Percentiles rank a stretch among this genome's conserved stretches.
These are phyloP conservation scores for Paratrypauchen microcephalus DNA, from an alignment of 2,797 vertebrate genomes.

Conservation along the genomic window DNA sequence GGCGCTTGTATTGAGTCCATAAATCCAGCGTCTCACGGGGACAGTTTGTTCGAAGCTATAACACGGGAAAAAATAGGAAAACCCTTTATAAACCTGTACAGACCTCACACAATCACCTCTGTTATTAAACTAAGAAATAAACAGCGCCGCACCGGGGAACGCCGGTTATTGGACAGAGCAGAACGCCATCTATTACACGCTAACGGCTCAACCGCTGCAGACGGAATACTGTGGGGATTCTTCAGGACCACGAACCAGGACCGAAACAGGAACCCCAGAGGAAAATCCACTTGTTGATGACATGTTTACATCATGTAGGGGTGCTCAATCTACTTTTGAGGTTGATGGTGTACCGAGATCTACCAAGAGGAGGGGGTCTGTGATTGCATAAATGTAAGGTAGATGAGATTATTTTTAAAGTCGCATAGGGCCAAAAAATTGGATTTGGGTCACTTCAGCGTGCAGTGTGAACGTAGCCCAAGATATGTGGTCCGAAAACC, in stretches of 20 bases:
- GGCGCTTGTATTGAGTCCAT: conserved; percentile 59
- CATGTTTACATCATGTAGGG: too few species aligned
- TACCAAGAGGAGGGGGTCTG: too few species aligned
- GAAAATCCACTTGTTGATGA: not conserved
- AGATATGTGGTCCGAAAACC: too few species aligned
- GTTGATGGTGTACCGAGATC: too few species aligned
- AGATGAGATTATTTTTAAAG: too few species aligned
- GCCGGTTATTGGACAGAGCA: not conserved
- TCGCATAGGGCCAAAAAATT: too few species aligned
- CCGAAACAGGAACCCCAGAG: not conserved
- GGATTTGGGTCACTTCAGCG: too few species aligned
- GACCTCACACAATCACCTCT: conserved; percentile 13
- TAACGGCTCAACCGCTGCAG: not conserved
- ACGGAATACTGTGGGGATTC: not conserved
- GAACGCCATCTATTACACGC: not conserved
- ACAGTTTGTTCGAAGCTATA: conserved; percentile 56
- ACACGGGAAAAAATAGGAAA: conserved; percentile 36
- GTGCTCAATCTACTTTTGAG: too few species aligned
- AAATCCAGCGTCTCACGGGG: conserved; percentile 60
- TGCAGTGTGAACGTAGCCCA: too few species aligned
- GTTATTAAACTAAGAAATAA: conserved; percentile 8
- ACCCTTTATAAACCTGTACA: conserved; percentile 8
- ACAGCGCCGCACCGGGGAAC: conserved; percentile 5
- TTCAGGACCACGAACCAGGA: not conserved
- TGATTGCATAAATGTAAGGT: too few species aligned